A percentile compares a stretch with the other conserved stretches of the same genome.
Evolutionary conservation across 2,113 vertebrate species (phyloP).

Genomic region (Neogale vison): DNA sequence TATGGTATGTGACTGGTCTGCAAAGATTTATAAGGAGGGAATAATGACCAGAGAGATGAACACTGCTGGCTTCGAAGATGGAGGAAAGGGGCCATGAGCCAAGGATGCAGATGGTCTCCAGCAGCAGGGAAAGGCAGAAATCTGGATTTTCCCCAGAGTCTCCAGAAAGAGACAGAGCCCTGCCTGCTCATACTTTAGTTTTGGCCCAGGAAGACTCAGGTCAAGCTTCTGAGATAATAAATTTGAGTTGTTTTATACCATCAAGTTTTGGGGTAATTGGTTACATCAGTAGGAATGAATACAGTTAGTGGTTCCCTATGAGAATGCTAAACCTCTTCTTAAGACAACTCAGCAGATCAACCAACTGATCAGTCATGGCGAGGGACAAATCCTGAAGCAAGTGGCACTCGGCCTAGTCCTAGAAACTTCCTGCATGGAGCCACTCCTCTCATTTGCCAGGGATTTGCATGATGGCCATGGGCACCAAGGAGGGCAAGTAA

Average conservation of each 20-base stretch:
- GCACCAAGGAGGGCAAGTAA: background rate
- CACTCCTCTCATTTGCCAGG: background rate
- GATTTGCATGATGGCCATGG: fast-evolving
- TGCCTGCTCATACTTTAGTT: background rate
- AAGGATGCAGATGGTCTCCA: background rate
- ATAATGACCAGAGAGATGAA: background rate
- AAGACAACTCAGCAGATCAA: background rate
- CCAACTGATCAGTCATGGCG: fast-evolving
- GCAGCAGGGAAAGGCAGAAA: background rate
- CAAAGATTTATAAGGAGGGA: background rate
- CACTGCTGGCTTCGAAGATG: background rate
- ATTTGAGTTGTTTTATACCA: background rate
- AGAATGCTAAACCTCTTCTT: background rate
- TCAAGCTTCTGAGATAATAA: background rate
- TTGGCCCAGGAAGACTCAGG: background rate
- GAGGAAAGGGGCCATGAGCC: background rate
- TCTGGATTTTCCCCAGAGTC: too few relatives aligned
- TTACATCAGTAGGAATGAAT: background rate
- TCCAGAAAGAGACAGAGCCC: background rate
- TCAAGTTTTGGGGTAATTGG: background rate
- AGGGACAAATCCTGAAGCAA: background rate
- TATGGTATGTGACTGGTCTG: background rate
- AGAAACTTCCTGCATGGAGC: background rate
- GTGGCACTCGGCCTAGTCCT: background rate
- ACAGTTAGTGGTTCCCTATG: fast-evolving